Percentiles rank a stretch among this genome's conserved stretches.
phyloP scores from a whole-genome alignment of 2,797 vertebrate genomes.

The Podarcis lilfordi region DNA sequence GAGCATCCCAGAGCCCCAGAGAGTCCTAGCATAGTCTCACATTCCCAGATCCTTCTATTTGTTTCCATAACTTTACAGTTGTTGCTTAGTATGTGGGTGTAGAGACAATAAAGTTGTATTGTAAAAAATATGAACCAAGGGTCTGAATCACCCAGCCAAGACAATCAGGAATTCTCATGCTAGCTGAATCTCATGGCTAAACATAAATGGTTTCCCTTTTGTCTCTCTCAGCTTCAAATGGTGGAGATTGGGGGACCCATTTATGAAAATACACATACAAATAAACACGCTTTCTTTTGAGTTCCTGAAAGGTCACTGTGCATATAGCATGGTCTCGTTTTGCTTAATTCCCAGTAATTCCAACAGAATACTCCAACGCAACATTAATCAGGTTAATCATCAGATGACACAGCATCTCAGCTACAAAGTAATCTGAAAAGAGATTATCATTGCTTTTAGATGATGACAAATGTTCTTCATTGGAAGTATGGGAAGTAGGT shows the following conservation, averaged over 20 bases:
- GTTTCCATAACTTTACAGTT: too few relatives aligned
- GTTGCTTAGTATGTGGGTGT: too few relatives aligned
- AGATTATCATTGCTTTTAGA: background rate
- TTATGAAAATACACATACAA: background rate
- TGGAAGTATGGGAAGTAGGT: background rate
- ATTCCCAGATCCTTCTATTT: too few relatives aligned
- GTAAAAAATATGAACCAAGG: background rate
- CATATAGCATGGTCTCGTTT: background rate
- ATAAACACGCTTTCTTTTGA: background rate
- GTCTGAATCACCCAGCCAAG: background rate
- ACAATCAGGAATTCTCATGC: background rate
- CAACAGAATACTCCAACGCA: background rate
- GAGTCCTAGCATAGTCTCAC: too few relatives aligned
- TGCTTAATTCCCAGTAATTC: background rate
- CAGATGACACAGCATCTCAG: slow-evolving; percentile 1
- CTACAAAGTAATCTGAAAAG: background rate
- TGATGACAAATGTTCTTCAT: background rate
- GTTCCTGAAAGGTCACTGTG: background rate
- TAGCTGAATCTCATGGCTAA: background rate
- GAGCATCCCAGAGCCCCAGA: too few relatives aligned
- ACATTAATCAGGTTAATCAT: slow-evolving; percentile 6
- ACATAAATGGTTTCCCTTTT: background rate
- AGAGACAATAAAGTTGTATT: background rate
- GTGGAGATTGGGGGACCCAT: background rate
- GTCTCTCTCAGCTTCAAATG: too few relatives aligned